These are phyloP conservation scores for Microtus ochrogaster DNA, from an alignment of 2,113 vertebrate genomes.

Conservation along the genomic window DNA sequence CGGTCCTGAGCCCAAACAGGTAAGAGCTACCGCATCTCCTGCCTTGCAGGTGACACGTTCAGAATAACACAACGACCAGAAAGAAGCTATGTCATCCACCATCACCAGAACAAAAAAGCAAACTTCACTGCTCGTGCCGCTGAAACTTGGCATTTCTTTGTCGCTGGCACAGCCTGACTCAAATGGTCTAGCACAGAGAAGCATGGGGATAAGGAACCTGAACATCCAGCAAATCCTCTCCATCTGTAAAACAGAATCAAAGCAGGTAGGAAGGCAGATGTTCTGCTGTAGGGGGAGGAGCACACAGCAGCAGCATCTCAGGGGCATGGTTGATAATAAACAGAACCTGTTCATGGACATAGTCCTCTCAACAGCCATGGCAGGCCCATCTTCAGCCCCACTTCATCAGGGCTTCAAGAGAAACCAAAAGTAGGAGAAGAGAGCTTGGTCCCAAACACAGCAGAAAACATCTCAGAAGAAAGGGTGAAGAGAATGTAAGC, in stretches of 20 bases:
- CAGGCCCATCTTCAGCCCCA: background rate
- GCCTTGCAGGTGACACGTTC: background rate
- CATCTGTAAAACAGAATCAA: background rate
- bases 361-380: background rate
- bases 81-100: background rate
- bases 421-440: background rate
- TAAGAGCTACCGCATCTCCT: background rate
- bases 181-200: background rate
- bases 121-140: background rate
- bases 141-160: background rate
- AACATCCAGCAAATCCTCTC: background rate
- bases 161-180: constrained; percentile 18
- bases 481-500: no score
- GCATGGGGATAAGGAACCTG: background rate
- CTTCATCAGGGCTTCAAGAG: background rate
- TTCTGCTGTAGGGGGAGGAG: background rate
- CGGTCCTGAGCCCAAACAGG: background rate
- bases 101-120: constrained; percentile 6
- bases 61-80: background rate
- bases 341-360: background rate
- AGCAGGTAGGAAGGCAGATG: background rate
- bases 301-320: background rate
- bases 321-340: background rate
- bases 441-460: background rate
- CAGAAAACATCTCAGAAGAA: background rate